These are phyloP conservation scores for Pseudomyrmex pallidus DNA, from an alignment of 1,140 invertebrate species.

Conservation along the genomic window DNA sequence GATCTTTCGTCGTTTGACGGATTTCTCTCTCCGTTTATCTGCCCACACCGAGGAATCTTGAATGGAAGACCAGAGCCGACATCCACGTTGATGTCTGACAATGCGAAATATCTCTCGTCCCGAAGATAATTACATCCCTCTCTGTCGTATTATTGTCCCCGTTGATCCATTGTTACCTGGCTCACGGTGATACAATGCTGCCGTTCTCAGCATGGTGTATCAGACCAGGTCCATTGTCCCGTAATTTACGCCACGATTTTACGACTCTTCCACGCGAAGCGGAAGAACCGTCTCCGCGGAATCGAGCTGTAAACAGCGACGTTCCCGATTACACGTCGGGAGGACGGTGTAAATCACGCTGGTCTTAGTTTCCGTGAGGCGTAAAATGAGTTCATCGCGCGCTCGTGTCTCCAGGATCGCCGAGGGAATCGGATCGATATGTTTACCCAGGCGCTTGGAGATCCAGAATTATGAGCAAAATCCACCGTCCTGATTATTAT, in stretches of 20 bases:
- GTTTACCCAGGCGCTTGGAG: neutral
- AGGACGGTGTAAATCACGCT: slow-evolving; percentile 59
- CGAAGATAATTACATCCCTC: slow-evolving; percentile 74
- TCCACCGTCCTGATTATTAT: neutral
- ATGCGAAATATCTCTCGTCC: slow-evolving; percentile 64
- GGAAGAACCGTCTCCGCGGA: slow-evolving; percentile 33
- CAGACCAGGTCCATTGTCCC: slow-evolving; percentile 62
- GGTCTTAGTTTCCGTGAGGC: slow-evolving; percentile 20
- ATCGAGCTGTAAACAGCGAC: slow-evolving; percentile 47
- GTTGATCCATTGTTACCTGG: slow-evolving; percentile 67
- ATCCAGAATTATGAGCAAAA: neutral
- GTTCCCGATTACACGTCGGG: slow-evolving; percentile 35
- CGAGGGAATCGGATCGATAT: neutral
- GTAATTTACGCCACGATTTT: slow-evolving; percentile 73
- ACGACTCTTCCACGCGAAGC: slow-evolving; percentile 62
- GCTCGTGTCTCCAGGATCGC: slow-evolving; percentile 2
- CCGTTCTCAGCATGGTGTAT: slow-evolving; percentile 58
- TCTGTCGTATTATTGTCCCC: slow-evolving; percentile 71
- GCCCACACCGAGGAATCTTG: neutral
- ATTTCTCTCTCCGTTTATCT: slow-evolving; percentile 2
- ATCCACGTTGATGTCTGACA: slow-evolving; percentile 57
- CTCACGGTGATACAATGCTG: slow-evolving; percentile 64
- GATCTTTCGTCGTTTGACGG: slow-evolving; percentile 66
- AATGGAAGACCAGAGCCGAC: slow-evolving; percentile 44
- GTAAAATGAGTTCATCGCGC: slow-evolving; percentile 32